Base-by-base conservation (phyloP, 2,113 vertebrate species). In the Gambusia affinis region DNA sequence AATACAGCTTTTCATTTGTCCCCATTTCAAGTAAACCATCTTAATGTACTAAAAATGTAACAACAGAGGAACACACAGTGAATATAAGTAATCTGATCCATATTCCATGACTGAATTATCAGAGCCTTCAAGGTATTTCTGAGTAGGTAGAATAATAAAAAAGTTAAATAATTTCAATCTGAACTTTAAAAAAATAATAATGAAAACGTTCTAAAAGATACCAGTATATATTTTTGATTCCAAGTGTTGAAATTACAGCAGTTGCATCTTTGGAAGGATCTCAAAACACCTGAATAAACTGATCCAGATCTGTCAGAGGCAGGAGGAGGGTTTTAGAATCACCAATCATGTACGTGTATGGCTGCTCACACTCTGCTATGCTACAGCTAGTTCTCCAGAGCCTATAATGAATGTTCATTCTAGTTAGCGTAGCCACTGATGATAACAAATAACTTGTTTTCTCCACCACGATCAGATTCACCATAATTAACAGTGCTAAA, bases 1-100 rank as follows among this genome's bases (percentile, higher is more conserved):
- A 73, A 51, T 85, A 79, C 81, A 86, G 62, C 61, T 70, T 70
- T 57, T 67, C 91, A 64, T 73, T 71, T 83, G 67, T 66, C 24
- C 65, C 8, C n/a, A 17, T 67, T 69, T 73, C 63, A 30, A 67
- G 64, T 70, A 47, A 65, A 30, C 24, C 62, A 66, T 64, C 60
- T 67, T 8, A 64, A 82, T 15, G 11, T 5, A 68, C 28, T 28
- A 2, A 33, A 67, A 67, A 1, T 28, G 35, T 29, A 11, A 12
- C 12, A 35, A 35, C 7, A 60, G 1, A 70, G 30, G 4, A 33
- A 5, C 17, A 24, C n/a, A 0, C 5, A 60, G 14, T 17, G 22
- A 27, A 62, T 0, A 30, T 33, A 29, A 27, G 15, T 42, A 42
- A 42, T 17, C 14, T 31, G 3, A 24, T 57, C 51, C 10, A n/a